These are phyloP conservation scores for Lycocerus yunnanus DNA, from an alignment of 2,888 invertebrate species.

Conservation along the genomic window DNA sequence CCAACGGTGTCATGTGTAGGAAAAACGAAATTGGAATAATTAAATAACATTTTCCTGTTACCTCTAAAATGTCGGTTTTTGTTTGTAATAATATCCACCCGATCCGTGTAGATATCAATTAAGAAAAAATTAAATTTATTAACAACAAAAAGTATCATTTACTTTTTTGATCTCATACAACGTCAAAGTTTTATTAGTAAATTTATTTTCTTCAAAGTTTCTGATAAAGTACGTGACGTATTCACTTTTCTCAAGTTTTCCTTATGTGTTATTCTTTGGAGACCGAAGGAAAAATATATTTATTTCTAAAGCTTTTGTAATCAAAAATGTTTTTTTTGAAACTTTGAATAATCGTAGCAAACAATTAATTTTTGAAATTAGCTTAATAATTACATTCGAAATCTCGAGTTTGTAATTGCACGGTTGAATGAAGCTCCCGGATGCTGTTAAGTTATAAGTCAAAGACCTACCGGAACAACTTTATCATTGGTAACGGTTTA, in stretches of 20 bases:
- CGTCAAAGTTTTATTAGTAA: not conserved
- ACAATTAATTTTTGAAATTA: not conserved
- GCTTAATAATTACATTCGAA: not conserved
- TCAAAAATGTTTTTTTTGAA: not conserved
- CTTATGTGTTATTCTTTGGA: not conserved
- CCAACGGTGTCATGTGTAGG: too few relatives aligned
- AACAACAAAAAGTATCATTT: not conserved
- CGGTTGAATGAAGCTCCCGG: not conserved
- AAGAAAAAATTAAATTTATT: not conserved
- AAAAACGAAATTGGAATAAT: too few relatives aligned
- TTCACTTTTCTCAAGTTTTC: not conserved
- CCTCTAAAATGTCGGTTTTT: too few relatives aligned
- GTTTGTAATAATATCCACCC: not conserved
- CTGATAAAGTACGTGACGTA: not conserved
- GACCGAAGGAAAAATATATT: not conserved
- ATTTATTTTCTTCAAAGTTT: not conserved
- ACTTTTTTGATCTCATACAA: not conserved
- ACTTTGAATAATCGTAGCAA: not conserved
- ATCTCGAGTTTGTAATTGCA: not conserved
- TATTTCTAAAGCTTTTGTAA: not conserved
- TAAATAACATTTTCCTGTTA: too few relatives aligned
- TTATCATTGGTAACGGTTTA: not conserved
- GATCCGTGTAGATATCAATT: not conserved
- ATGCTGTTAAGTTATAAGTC: constrained; percentile 1
- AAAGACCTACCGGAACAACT: constrained; percentile 1